A percentile compares a stretch with the other conserved stretches of the same genome.
Evolutionary conservation across 2,888 invertebrate genomes (phyloP).

Genomic region (Metallyticus violacea): DNA sequence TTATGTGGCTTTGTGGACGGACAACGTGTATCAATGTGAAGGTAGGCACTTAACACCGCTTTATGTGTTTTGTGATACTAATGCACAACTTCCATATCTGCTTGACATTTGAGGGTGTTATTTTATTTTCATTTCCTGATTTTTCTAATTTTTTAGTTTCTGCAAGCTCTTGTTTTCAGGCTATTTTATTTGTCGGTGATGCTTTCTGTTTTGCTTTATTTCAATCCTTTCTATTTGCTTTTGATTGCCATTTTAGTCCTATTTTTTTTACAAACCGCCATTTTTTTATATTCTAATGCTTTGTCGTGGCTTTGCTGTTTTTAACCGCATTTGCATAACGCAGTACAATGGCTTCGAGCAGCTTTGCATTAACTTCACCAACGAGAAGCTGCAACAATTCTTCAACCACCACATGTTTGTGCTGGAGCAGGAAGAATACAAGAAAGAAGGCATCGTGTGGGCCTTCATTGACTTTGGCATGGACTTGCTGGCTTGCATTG

Average conservation of each 20-base stretch:
- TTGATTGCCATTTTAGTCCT: not conserved
- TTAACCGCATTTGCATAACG: not conserved
- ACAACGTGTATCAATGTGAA: not conserved
- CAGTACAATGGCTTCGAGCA: slow-evolving; percentile 96
- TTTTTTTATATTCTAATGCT: not conserved
- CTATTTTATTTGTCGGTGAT: not conserved
- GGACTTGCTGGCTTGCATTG: slow-evolving; percentile 94
- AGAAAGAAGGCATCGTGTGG: slow-evolving; percentile 92
- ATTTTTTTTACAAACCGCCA: not conserved
- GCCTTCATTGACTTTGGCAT: slow-evolving; percentile 96
- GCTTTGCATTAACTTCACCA: slow-evolving; percentile 98
- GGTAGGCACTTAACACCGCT: not conserved
- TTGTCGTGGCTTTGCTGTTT: not conserved
- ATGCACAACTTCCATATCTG: not conserved
- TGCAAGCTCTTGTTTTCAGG: not conserved
- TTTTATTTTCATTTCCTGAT: not conserved
- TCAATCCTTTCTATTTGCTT: not conserved
- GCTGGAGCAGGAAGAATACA: slow-evolving; percentile 95
- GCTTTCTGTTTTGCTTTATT: not conserved
- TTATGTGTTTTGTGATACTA: not conserved
- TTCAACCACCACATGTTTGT: slow-evolving; percentile 99
- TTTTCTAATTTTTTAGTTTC: not conserved
- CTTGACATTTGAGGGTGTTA: not conserved
- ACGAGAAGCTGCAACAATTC: slow-evolving; percentile 96
- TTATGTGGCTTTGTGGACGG: not conserved